Percentiles rank a stretch among this genome's conserved stretches.
phyloP scores from a whole-genome alignment of 2,797 vertebrate genomes.

The Neoniphon sammara region DNA sequence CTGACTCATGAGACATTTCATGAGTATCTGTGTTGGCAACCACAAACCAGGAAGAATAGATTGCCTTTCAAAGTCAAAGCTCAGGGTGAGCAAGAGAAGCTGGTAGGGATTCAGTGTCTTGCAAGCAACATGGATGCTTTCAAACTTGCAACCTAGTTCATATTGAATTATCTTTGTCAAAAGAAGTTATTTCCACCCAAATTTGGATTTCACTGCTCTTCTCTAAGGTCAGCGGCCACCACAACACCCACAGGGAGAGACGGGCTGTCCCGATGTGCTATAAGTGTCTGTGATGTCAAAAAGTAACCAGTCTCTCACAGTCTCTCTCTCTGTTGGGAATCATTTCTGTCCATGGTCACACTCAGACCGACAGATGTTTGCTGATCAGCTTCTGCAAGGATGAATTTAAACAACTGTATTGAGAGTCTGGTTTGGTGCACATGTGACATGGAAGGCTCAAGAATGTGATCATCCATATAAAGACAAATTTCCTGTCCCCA shows the following conservation, averaged over 20 bases:
- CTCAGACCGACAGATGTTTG: constrained; percentile 15
- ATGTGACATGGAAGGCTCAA: neutral
- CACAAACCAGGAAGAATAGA: neutral
- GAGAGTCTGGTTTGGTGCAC: constrained; percentile 4
- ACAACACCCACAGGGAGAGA: neutral
- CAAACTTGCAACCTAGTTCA: neutral
- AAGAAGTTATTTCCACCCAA: constrained; percentile 14
- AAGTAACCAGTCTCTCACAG: too few species aligned
- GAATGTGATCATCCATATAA: constrained; percentile 2
- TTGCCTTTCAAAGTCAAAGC: too few species aligned
- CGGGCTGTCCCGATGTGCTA: neutral
- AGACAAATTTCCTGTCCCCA: neutral
- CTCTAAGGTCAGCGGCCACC: constrained; percentile 3
- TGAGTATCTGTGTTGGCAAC: neutral
- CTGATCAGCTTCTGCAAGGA: neutral
- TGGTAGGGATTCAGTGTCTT: too few species aligned
- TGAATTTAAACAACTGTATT: neutral
- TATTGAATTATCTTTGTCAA: constrained; percentile 30
- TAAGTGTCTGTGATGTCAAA: neutral
- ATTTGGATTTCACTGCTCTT: constrained; percentile 27
- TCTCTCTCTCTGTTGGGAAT: neutral
- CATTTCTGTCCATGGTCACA: neutral
- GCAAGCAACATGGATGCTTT: neutral
- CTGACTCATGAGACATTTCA: too few species aligned
- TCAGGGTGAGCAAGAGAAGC: too few species aligned